Base-by-base conservation (phyloP, 2,888 invertebrate species). In the Choristoneura rosaceana region DNA sequence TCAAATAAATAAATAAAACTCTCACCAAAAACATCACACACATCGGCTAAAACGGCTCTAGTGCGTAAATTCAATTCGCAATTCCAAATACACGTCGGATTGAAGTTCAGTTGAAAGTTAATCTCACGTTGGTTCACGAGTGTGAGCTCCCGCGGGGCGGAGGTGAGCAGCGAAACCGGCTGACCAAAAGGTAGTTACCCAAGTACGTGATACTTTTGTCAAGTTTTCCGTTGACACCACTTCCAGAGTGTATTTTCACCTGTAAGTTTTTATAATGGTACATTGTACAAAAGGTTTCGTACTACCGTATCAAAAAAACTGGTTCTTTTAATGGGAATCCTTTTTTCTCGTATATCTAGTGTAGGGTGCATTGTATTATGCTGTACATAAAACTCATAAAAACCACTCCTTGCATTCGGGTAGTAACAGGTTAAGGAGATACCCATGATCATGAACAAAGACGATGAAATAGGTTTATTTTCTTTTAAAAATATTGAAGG, bases 161-260 rank as follows among this genome's bases (percentile, higher is more conserved):
- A 83, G 85, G 78, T 79, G 86, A 85, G 84, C 82, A 83, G 80
- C 79, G 25, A 55, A 55, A 25, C 77, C 82, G 83, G 84, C 85
- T 85, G 88, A 87, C 88, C 86, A 79, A 83, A 82, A 80, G 84
- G 84, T 82, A 87, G 83, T 90, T 88, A 84, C 78, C 74, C 68
- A 76, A 77, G 75, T 74, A 90, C 90, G 89, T 90, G 89, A 88
- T 79, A 79, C 84, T 83, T 87, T 88, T 90, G 81, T 78, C 79
- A 87, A 89, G 75, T 74, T 78, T 78, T 77, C 81, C 77, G 78
- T 84, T 81, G 85, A 83, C 80, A 81, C 67, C 55, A 75, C 76
- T 77, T 74, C 73, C 74, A 50, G 12, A 17, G 38, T 33, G 17
- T 63, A 43, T 41, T 43, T 38, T 69, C 64, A 7, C 59, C 14